These are phyloP conservation scores for Agrotis exclamationis DNA, from an alignment of 2,888 invertebrate genomes.

Conservation along the genomic window DNA sequence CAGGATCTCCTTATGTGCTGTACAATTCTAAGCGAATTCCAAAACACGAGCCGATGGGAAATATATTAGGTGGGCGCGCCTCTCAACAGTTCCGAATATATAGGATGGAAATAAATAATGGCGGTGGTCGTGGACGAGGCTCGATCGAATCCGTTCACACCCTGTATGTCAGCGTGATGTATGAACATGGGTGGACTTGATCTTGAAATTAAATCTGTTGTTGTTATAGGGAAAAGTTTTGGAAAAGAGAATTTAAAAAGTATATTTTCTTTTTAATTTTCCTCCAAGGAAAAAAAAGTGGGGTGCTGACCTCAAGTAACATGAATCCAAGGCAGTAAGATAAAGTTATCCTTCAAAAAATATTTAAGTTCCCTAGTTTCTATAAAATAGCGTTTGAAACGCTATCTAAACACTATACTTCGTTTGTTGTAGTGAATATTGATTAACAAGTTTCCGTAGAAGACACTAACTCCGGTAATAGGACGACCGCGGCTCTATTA, in stretches of 20 bases:
- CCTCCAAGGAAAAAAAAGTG: background rate
- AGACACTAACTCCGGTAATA: constrained; percentile 17
- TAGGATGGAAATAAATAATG: constrained; percentile 57
- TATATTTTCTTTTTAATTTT: background rate
- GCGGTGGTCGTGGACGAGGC: constrained; percentile 45
- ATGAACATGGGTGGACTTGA: constrained; percentile 33
- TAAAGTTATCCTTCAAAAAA: background rate
- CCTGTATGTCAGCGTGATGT: constrained; percentile 25
- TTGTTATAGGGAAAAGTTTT: background rate
- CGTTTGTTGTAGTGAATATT: constrained; percentile 25
- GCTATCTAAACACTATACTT: background rate
- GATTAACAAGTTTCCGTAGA: constrained; percentile 29
- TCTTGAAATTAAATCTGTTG: constrained; percentile 46
- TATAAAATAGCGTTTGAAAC: background rate
- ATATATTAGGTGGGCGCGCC: constrained; percentile 61
- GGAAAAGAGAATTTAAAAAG: background rate
- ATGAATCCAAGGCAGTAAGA: background rate
- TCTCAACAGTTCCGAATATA: constrained; percentile 51
- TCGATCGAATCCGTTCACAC: constrained; percentile 52
- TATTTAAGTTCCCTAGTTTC: background rate
- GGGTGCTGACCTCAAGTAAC: background rate
- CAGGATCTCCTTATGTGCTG: constrained; percentile 67
- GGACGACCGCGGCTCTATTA: constrained; percentile 25
- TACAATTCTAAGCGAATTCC: constrained; percentile 64
- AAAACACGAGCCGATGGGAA: constrained; percentile 61